These are phyloP conservation scores for Potamarius usumacintae DNA, from an alignment of 2,113 vertebrate genomes.

Conservation along the genomic window DNA sequence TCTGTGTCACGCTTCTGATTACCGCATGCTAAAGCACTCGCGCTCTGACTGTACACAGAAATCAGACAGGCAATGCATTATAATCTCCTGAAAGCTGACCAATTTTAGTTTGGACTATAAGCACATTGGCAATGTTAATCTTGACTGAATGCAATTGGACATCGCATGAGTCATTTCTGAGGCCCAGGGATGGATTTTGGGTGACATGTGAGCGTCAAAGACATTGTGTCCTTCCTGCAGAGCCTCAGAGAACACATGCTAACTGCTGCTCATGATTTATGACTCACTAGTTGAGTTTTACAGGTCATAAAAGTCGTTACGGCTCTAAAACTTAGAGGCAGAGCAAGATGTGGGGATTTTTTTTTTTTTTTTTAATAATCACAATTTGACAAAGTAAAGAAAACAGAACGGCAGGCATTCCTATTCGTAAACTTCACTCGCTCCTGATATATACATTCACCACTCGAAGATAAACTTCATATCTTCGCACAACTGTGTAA, in stretches of 20 bases:
- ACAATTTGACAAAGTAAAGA: not conserved
- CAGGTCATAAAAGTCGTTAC: not conserved
- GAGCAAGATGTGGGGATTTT: not conserved
- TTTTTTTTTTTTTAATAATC: not conserved
- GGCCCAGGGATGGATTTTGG: slow-evolving; percentile 5
- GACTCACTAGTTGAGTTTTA: not conserved
- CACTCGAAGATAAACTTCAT: too few relatives aligned
- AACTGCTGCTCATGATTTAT: slow-evolving; percentile 11
- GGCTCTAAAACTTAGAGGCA: not conserved
- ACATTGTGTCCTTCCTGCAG: slow-evolving; percentile 33
- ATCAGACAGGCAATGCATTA: slow-evolving; percentile 10
- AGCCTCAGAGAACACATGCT: slow-evolving; percentile 27
- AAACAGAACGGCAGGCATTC: not conserved
- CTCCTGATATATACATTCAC: too few relatives aligned
- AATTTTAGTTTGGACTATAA: slow-evolving; percentile 17
- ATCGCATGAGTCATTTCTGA: not conserved
- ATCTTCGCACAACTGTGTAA: too few relatives aligned
- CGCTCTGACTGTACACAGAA: not conserved
- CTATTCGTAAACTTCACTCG: too few relatives aligned
- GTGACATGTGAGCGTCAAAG: slow-evolving; percentile 28
- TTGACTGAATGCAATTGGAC: not conserved
- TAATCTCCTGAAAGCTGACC: slow-evolving; percentile 15
- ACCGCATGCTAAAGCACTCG: slow-evolving; percentile 54
- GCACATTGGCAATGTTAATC: slow-evolving; percentile 22
- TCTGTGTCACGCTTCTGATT: slow-evolving; percentile 25